Base-by-base conservation (phyloP, 2,113 vertebrate genomes). In the Eptesicus fuscus region DNA sequence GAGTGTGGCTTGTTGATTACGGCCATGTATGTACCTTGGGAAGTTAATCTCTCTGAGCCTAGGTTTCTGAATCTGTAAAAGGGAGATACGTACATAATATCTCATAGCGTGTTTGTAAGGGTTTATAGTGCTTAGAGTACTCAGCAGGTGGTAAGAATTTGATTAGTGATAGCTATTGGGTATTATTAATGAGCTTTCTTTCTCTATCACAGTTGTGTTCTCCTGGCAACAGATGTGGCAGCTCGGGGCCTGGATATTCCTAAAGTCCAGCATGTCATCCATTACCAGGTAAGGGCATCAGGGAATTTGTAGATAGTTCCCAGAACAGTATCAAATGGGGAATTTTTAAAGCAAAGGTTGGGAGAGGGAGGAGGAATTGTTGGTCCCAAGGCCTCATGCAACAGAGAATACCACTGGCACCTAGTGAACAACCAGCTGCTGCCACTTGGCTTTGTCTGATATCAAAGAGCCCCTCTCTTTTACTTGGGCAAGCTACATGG, bases 191-290 rank as follows among this genome's bases (percentile, higher is more conserved):
- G 63, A 94, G 9, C 25, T 88, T 94, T 89, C 40, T 88, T n/a
- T 98, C 84, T 97, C 44, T 14, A 49, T 73, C 91, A 95, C 98
- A 99, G 99, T 88, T 99, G 99, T 97, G 98, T 99, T 88, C 99
- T 99, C 42, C 98, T 99, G 96, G 99, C 99, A 32, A 99, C 99
- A 77, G 99, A 99, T 93, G 99, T 99, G 82, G 99, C 99, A 40
- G 99, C 99, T 92, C 99, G 99, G 97, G 99, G 99, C 67, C 98
- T 99, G 88, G 99, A 99, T 93, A 99, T 99, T 98, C 99, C 99
- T 77, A 98, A 99, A 22, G 99, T 99, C 42, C 99, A 99, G 85
- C 99, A 99, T 91, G 99, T 99, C 95, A 99, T 99, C 94, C 99
- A 99, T 97, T 99, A 99, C 98, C 99, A 99, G 99, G 99, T 99